Conservation (phyloP, 2,888 invertebrate genomes). For the Clunio marinus region DNA sequence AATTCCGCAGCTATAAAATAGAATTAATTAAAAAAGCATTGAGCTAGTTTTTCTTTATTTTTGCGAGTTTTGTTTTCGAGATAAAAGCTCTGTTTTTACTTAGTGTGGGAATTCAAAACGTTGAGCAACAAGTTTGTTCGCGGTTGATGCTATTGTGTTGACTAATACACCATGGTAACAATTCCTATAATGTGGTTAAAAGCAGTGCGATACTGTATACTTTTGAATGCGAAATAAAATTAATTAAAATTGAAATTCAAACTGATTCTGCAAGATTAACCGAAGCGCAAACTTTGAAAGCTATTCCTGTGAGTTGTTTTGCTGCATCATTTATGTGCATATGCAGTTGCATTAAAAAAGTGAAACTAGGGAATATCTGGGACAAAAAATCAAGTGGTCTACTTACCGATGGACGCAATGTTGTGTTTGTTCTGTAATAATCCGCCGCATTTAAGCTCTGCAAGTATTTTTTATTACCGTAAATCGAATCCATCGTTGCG, state of each 20-base stretch:
- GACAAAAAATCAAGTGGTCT: too few species aligned
- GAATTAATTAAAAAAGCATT: conserved; percentile 36
- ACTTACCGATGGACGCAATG: conserved; percentile 50
- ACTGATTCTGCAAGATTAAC: not conserved
- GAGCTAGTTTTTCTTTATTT: conserved; percentile 25
- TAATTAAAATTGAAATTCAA: conserved; percentile 9
- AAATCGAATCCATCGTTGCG: conserved; percentile 49
- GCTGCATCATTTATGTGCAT: too few species aligned
- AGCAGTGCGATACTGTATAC: not conserved
- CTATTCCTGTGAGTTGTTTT: too few species aligned
- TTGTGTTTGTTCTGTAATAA: conserved; percentile 49
- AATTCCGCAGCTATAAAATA: conserved; percentile 35
- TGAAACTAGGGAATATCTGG: not conserved
- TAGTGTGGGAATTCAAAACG: not conserved
- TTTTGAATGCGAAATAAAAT: not conserved
- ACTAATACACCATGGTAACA: not conserved
- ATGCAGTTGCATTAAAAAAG: too few species aligned
- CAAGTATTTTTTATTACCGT: conserved; percentile 52
- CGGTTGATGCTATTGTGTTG: conserved; percentile 6
- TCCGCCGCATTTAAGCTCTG: conserved; percentile 51
- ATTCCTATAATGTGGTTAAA: not conserved
- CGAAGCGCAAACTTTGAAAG: not conserved
- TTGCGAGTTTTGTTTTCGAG: not conserved
- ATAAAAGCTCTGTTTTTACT: conserved; percentile 5
- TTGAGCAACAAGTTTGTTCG: conserved; percentile 7